These are phyloP conservation scores for Tyria jacobaeae DNA, from an alignment of 2,888 invertebrate genomes.

Conservation along the genomic window DNA sequence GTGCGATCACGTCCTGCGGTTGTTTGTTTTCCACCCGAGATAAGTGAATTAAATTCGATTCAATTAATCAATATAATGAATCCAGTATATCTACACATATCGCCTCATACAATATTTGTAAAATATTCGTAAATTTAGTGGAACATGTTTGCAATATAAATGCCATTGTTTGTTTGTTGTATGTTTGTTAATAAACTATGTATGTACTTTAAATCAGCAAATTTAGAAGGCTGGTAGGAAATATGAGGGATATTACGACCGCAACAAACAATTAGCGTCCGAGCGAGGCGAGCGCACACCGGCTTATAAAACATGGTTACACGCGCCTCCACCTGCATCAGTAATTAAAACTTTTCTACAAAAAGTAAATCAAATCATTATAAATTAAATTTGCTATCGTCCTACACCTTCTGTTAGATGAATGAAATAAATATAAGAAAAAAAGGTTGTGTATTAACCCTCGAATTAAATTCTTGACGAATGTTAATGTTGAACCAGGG, in stretches of 20 bases:
- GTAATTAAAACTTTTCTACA: constrained; percentile 79
- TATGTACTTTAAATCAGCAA: constrained; percentile 63
- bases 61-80: constrained; percentile 49
- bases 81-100: constrained; percentile 28
- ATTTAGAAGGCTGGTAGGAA: constrained; percentile 61
- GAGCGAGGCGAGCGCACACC: constrained; percentile 49
- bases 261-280: constrained; percentile 74
- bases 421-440: constrained; percentile 70
- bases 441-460: constrained; percentile 77
- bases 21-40: constrained; percentile 55
- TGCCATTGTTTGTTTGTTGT: no score
- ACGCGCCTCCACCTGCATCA: constrained; percentile 61
- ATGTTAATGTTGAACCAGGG: constrained; percentile 83
- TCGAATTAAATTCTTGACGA: constrained; percentile 82
- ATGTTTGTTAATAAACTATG: constrained; percentile 63
- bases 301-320: constrained; percentile 64
- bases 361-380: constrained; percentile 79
- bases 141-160: constrained; percentile 47
- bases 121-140: constrained; percentile 39
- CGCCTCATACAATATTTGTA: constrained; percentile 35
- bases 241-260: constrained; percentile 70
- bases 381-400: constrained; percentile 70
- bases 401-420: constrained; percentile 63
- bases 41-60: constrained; percentile 66
- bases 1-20: constrained; percentile 68